These are phyloP conservation scores for Channa argus DNA, from an alignment of 2,113 vertebrate genomes.

Conservation along the genomic window DNA sequence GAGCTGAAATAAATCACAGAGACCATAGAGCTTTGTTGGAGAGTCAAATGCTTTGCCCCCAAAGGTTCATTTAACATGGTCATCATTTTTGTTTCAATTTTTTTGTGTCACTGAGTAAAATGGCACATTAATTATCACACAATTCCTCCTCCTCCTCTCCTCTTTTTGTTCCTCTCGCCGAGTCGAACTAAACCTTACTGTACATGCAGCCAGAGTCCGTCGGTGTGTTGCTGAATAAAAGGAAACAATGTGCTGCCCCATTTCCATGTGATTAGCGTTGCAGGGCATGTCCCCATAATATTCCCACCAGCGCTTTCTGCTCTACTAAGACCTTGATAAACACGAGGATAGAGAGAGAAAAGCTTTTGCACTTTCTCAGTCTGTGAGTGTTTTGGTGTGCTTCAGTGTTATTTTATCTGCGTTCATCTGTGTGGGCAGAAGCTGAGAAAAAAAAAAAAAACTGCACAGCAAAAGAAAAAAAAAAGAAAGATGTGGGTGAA, in stretches of 20 bases:
- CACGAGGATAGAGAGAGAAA: constrained; percentile 27
- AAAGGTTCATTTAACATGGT: no score
- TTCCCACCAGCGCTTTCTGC: constrained; percentile 23
- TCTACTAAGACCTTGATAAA: constrained; percentile 45
- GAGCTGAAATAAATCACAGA: no score
- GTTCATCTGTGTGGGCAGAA: neutral
- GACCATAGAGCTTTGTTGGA: neutral
- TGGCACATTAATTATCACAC: neutral
- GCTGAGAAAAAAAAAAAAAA: constrained; percentile 4
- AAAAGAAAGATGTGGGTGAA: constrained; percentile 1
- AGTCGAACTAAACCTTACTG: neutral
- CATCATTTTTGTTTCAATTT: neutral
- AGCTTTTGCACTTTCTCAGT: neutral
- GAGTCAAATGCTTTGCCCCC: no score
- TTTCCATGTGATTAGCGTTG: constrained; percentile 54
- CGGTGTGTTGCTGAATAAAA: constrained; percentile 18
- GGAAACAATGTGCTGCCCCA: constrained; percentile 24
- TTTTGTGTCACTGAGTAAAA: neutral
- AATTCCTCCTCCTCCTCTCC: neutral
- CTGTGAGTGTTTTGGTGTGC: neutral
- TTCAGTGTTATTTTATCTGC: neutral
- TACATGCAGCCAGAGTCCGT: constrained; percentile 30
- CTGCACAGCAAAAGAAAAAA: no score
- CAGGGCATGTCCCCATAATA: constrained; percentile 17
- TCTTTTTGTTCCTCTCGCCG: neutral